A percentile compares a stretch with the other conserved stretches of the same genome.
These are phyloP conservation scores for Pilophorus perplexus DNA, from an alignment of 2,888 invertebrate species.

Conservation along the genomic window DNA sequence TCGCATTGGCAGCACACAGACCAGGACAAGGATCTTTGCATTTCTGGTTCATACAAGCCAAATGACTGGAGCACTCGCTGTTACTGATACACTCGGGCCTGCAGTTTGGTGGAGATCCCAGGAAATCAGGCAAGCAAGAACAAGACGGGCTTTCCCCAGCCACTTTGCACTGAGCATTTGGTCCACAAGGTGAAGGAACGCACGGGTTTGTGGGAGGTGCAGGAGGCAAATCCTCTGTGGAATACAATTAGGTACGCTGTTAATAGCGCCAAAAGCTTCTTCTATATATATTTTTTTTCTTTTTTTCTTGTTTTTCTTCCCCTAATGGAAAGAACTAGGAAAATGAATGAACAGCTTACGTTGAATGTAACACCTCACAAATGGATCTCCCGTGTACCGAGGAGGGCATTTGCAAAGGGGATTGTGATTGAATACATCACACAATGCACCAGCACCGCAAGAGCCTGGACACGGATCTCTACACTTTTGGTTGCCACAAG, in stretches of 20 bases:
- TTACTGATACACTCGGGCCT: slow-evolving; percentile 71
- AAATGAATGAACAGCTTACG: slow-evolving; percentile 15
- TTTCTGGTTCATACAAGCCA: slow-evolving; percentile 67
- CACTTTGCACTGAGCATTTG: slow-evolving; percentile 74
- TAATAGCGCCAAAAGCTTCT: no score
- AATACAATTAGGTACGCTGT: not conserved
- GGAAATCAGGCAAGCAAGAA: slow-evolving; percentile 65
- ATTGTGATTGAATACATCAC: slow-evolving; percentile 73
- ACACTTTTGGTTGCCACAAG: slow-evolving; percentile 78
- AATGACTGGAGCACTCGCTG: slow-evolving; percentile 66
- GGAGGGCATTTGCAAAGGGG: slow-evolving; percentile 75
- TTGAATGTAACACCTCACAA: slow-evolving; percentile 64
- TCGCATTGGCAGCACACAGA: slow-evolving; percentile 69
- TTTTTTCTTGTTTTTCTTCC: not conserved
- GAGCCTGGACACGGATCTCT: slow-evolving; percentile 78
- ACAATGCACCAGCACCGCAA: slow-evolving; percentile 76
- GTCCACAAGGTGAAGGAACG: slow-evolving; percentile 74
- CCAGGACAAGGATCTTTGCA: slow-evolving; percentile 72
- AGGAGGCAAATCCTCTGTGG: slow-evolving; percentile 33
- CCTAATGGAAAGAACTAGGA: not conserved
- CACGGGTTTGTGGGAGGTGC: slow-evolving; percentile 39
- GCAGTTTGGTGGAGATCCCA: slow-evolving; percentile 67
- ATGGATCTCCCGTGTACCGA: slow-evolving; percentile 78
- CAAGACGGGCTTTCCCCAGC: slow-evolving; percentile 68
- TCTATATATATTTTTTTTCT: no score